Base-by-base conservation (phyloP, 1,140 invertebrate species). In the Cardiocondyla obscurior region DNA sequence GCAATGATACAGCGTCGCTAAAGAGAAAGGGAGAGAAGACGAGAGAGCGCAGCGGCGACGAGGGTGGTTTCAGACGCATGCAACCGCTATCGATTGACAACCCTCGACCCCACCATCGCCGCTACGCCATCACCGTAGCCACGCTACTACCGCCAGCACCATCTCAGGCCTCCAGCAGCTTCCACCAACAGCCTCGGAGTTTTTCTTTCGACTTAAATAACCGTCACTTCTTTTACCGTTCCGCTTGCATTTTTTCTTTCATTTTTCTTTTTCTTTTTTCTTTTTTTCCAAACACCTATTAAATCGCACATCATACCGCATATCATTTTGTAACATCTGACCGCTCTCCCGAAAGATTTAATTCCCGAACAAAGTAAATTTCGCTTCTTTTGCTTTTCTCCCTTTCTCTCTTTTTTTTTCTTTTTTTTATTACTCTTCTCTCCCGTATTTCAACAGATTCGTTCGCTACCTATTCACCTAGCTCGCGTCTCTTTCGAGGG, bases 71-170 rank as follows among this genome's bases (percentile, higher is more conserved):
- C 73, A 76, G 84, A 89, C 85, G 84, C 87, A 84, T 90, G 85
- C 86, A 90, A 88, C 86, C 86, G 77, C 79, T 91, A 91, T 91
- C 89, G 90, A 91, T 91, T 91, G 89, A 91, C 90, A 85, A 84
- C 77, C 88, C 81, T 86, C 82, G 42, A 55, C 69, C 64, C 57
- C 77, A 64, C 72, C 46, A 82, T 55, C 25, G 62, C 42, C 16
- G 55, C 85, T 49, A 74, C 77, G 72, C 62, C 82, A 65, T 77
- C 79, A 51, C 42, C 83, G 28, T n/a, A 55, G 49, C 69, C 69
- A 57, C 28, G 62, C 46, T 25, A 30, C 55, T 25, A 73, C 58
- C 77, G 19, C 64, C 39, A 69, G 53, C 51, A 81, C 67, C 53
- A 49, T 81, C 51, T 70, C 53, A 73, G 58, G 39, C 42, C 39